Percentiles rank a stretch among this genome's conserved stretches.
phyloP scores from a whole-genome alignment of 2,888 invertebrate genomes.

The Rhagium mordax region DNA sequence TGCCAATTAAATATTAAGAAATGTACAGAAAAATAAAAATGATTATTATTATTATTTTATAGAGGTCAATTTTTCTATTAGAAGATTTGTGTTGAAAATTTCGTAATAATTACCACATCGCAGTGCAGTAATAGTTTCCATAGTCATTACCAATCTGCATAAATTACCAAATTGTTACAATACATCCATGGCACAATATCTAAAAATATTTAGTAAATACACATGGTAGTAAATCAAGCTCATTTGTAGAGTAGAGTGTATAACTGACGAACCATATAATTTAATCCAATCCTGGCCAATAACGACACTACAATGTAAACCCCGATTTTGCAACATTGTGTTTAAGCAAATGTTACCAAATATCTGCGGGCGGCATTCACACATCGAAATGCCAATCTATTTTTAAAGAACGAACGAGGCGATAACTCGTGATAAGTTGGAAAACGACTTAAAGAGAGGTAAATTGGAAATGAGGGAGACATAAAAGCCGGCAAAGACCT shows the following conservation, averaged over 20 bases:
- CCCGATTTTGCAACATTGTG: not conserved
- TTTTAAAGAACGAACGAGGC: not conserved
- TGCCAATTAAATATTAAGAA: no score
- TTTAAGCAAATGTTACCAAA: not conserved
- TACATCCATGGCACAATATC: no score
- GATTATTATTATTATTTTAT: no score
- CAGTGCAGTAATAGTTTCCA: no score
- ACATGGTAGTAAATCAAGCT: not conserved
- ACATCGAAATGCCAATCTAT: not conserved
- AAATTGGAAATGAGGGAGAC: conserved; percentile 18
- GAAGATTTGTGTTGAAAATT: no score
- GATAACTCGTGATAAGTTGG: not conserved
- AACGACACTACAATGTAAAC: not conserved
- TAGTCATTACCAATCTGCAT: no score
- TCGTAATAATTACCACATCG: no score
- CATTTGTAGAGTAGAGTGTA: no score
- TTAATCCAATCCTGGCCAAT: not conserved
- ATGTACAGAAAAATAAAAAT: no score
- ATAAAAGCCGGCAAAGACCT: conserved; percentile 15
- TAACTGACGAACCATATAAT: not conserved
- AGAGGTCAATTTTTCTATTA: no score
- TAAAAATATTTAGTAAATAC: not conserved
- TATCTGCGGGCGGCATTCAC: not conserved
- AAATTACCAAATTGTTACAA: no score
- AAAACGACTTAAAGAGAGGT: conserved; percentile 14